Base-by-base conservation (phyloP, 1,140 invertebrate genomes). In the Brachionus plicatilis region DNA sequence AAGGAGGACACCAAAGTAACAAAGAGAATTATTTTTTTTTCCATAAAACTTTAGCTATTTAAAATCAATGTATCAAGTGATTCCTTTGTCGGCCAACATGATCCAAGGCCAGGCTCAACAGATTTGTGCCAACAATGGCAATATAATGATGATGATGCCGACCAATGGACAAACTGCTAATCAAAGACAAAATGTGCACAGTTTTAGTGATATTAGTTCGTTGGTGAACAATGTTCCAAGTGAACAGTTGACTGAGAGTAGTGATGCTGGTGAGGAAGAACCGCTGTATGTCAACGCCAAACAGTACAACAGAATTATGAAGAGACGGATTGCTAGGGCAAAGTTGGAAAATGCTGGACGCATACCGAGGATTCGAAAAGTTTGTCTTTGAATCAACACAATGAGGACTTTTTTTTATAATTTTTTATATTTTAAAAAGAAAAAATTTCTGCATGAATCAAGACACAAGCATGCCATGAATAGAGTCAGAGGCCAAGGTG, bases 251-350 rank as follows among this genome's bases (percentile, higher is more conserved):
- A 68, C 66, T 29, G 66, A 41, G 7, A 65, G 8, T 33, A 43
- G 29, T 43, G 79, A 82, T 0, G 9, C 17, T 41, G 82, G 43
- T 14, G 83, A 84, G 56, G 83, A 84, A 41, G 68, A 97, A 87
- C 95, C 96, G 1, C 89, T 99, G 5, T 99, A 98, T 90, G 97
- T 99, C 0, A 99, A 99, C 91, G 96, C 96, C n/a, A 96, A 97
- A 88, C 97, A 99, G 84, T 90, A 90, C 84, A 87, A 90, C 84
- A 76, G 90, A 17, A 90, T 90, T 85, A 85, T 90, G 53, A 90
- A 90, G 84, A 84, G 90, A 41, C 79, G 90, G 33, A 87, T 88
- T 47, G 88, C 89, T 2, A 76, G 90, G 76, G 89, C 89, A 8
- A 90, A 89, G 85, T 86, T 90, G 9, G 88, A 90, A 85, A 87